Base-by-base conservation (phyloP, 2,797 vertebrate genomes). In the Microchirus variegatus region DNA sequence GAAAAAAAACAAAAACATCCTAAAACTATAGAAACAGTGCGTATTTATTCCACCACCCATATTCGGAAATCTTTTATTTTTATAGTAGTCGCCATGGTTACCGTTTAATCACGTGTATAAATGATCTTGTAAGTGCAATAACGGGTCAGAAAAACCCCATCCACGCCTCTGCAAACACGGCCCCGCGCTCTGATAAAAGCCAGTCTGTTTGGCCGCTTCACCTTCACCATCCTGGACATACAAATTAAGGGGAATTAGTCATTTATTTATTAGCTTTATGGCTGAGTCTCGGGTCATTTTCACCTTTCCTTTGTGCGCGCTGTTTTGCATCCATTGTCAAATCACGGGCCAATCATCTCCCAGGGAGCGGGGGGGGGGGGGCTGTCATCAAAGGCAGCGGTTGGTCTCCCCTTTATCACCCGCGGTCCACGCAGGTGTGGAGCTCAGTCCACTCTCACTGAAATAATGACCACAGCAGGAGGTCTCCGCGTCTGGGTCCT, bases 321-420 rank as follows among this genome's bases (percentile, higher is more conserved):
- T 63, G 1, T 51, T 58, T 47, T 59, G 22, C 14, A 12, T 15
- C 68, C 65, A 48, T 60, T 73, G 78, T 86, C 84, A 80, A 22
- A 84, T 89, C 83, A 83, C 37, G 37, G 26, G 16, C 68, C 75
- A 82, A 87, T 89, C 86, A 86, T 72, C 66, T 73, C 35, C 59
- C 22, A 65, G 64, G 43, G 70, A 31, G 5, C 31, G 8, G 31
- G 31, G 63, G 64, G 43, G 70, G 8, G 5, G 5, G 8, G 31
- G 31, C 5, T 31, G 31, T 31, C 31, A 8, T 31, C 31, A 1
- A 73, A 37, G 37, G 9, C n/a, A 19, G 11, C 14, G 37, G 67
- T n/a, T n/a, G 17, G 41, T 60, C 46, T 26, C 53, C 48, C 48
- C 73, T 87, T 53, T 86, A 87, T 87, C 87, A 75, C 69, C 31